These are phyloP conservation scores for Pseudoips prasinana DNA, from an alignment of 2,888 invertebrate genomes.

Conservation along the genomic window DNA sequence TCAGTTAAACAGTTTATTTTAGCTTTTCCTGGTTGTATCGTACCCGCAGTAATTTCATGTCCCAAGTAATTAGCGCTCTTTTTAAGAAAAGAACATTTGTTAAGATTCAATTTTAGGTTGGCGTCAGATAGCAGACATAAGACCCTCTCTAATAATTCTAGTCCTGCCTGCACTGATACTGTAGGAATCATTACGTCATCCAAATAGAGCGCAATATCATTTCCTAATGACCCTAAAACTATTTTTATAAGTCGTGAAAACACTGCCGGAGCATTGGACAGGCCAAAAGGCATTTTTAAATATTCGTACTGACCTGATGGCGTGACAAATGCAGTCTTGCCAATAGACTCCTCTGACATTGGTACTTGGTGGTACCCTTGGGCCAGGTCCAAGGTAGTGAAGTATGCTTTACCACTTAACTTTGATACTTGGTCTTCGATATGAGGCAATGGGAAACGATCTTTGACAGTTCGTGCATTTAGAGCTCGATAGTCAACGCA, in stretches of 20 bases:
- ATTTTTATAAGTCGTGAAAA: not conserved
- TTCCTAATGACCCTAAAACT: not conserved
- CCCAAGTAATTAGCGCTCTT: slow-evolving; percentile 2
- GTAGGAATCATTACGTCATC: not conserved
- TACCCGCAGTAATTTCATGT: not conserved
- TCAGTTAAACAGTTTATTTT: not conserved
- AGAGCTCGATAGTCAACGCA: slow-evolving; percentile 2
- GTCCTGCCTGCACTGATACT: not conserved
- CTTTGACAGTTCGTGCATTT: slow-evolving; percentile 1
- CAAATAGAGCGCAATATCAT: not conserved
- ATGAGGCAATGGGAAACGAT: not conserved
- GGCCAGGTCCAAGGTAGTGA: not conserved
- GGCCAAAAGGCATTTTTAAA: not conserved
- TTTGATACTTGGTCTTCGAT: not conserved
- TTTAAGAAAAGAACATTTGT: slow-evolving; percentile 2
- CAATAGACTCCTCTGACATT: not conserved
- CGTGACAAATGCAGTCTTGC: slow-evolving; percentile 1
- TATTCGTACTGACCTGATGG: slow-evolving; percentile 6
- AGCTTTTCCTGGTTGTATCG: not conserved
- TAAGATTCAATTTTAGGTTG: not conserved
- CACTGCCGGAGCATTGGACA: not conserved
- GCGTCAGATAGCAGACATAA: not conserved
- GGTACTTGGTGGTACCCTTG: not conserved
- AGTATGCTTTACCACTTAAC: not conserved
- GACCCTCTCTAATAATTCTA: not conserved